Percentiles rank a stretch among this genome's conserved stretches.
Evolutionary conservation across 2,888 invertebrate genomes (phyloP).

Genomic region (Hirtodrosophila histrioides): DNA sequence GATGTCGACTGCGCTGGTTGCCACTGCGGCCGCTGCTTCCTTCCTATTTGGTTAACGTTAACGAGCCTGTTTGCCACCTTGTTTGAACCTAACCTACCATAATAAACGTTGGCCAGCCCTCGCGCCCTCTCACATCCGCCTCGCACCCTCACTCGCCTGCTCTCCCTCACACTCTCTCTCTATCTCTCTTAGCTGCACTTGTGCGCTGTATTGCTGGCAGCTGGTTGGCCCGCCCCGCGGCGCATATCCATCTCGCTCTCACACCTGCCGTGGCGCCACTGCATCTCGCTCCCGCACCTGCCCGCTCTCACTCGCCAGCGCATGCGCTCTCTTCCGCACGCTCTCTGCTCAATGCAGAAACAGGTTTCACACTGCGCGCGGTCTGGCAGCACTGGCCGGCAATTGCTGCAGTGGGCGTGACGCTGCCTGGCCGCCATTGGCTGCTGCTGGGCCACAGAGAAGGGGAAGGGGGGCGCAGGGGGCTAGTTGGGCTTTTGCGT

Average conservation of each 20-base stretch:
- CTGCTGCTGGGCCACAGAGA: constrained; percentile 13
- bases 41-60: constrained; percentile 78
- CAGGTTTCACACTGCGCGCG: constrained; percentile 53
- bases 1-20: constrained; percentile 2
- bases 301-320: background rate
- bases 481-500: constrained; percentile 34
- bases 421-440: constrained; percentile 56
- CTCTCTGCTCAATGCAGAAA: constrained; percentile 49
- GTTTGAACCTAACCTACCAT: constrained; percentile 83
- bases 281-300: constrained; percentile 11
- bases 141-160: too few relatives aligned
- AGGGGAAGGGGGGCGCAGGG: background rate
- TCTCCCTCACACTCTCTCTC: background rate
- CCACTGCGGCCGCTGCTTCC: constrained; percentile 58
- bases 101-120: constrained; percentile 64
- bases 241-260: constrained; percentile 10
- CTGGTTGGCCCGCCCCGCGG: constrained; percentile 23
- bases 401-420: constrained; percentile 61
- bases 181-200: background rate
- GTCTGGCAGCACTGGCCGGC: constrained; percentile 77
- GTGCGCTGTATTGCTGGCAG: constrained; percentile 5
- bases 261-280: background rate
- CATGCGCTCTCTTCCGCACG: constrained; percentile 13
- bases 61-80: constrained; percentile 78
- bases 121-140: constrained; percentile 29